Percentiles rank a stretch among this genome's conserved stretches.
phyloP scores from a whole-genome alignment of 2,113 vertebrate species.

The Zosterops borbonicus region DNA sequence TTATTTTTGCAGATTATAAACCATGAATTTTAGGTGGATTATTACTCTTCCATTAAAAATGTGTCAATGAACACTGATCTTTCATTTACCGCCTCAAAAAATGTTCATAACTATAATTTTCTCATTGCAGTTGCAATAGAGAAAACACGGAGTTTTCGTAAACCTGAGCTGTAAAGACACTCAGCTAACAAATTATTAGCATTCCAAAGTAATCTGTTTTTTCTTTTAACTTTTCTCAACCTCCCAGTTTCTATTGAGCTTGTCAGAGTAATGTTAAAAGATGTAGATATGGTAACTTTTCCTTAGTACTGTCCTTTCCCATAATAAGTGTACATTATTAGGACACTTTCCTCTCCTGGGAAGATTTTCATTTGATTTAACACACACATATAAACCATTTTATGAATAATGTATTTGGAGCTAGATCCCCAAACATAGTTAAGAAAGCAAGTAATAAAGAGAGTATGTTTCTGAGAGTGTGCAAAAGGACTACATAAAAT shows the following conservation, averaged over 20 bases:
- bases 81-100: background rate
- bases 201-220: background rate
- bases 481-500: background rate
- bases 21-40: background rate
- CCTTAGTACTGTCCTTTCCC: slow-evolving; percentile 5
- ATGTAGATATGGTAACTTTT: slow-evolving; percentile 30
- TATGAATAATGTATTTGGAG: slow-evolving; percentile 53
- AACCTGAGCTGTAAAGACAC: background rate
- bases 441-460: slow-evolving; percentile 19
- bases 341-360: slow-evolving; percentile 16
- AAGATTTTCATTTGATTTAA: slow-evolving; percentile 49
- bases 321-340: slow-evolving; percentile 31
- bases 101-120: background rate
- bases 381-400: slow-evolving; percentile 26
- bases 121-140: background rate
- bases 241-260: background rate
- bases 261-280: background rate
- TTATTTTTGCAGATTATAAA: background rate
- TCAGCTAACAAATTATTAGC: background rate
- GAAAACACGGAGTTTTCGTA: background rate
- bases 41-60: background rate
- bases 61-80: background rate
- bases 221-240: background rate
- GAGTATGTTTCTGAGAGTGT: background rate
- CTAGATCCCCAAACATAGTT: slow-evolving; percentile 26